Percentiles rank a stretch among this genome's conserved stretches.
phyloP scores from a whole-genome alignment of 2,113 vertebrate genomes.

The Manacus vitellinus region DNA sequence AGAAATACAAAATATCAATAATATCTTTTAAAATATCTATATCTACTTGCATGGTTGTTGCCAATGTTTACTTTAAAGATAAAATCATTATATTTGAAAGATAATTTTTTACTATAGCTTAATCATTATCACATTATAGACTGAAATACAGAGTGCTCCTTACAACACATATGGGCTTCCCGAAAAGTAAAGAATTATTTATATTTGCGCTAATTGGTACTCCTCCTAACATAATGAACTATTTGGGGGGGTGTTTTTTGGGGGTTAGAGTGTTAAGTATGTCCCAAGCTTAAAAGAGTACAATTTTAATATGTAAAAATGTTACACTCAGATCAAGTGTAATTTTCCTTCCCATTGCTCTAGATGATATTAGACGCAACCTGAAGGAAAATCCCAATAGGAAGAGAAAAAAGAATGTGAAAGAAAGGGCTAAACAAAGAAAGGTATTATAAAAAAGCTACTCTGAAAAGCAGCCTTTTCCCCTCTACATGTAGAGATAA shows the following conservation, averaged over 20 bases:
- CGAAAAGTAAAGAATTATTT: not conserved
- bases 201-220: not conserved
- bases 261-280: not conserved
- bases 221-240: not conserved
- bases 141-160: not conserved
- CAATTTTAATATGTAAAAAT: not conserved
- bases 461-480: not conserved
- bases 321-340: not conserved
- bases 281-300: not conserved
- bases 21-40: not conserved
- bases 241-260: not conserved
- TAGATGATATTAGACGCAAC: not conserved
- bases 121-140: not conserved
- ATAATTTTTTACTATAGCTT: not conserved
- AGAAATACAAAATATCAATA: not conserved
- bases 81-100: not conserved
- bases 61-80: not conserved
- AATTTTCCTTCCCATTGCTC: not conserved
- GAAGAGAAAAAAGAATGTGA: not conserved
- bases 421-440: not conserved
- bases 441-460: not conserved
- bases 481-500: not conserved
- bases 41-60: not conserved
- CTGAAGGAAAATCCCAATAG: not conserved
- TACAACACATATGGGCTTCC: not conserved